A percentile compares a stretch with the other conserved stretches of the same genome.
Conservation (phyloP, 37 sponge, comb jelly and placozoan species). For the Sycon ciliatum region DNA sequence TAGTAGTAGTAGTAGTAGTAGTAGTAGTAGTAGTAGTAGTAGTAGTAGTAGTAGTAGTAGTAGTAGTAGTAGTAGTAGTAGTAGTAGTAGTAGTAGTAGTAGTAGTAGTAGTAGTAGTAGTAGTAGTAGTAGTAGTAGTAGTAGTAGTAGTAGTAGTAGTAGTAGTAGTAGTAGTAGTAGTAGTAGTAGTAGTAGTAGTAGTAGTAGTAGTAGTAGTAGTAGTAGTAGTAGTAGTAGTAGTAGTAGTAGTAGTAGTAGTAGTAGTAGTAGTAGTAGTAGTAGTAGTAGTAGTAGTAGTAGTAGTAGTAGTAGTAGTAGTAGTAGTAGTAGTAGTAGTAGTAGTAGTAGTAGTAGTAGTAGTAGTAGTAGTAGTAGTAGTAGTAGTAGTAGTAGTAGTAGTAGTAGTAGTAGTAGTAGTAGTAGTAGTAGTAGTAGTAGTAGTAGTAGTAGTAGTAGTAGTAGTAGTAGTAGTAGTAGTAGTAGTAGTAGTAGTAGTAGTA, state of each 20-base stretch:
- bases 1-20: constrained; percentile 6
- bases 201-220: constrained; percentile 8
- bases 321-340: constrained; percentile 8
- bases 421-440: constrained; percentile 6
- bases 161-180: constrained; percentile 8
- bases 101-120: constrained; percentile 8
- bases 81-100: constrained; percentile 8
- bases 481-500: constrained; percentile 6
- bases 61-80: constrained; percentile 6
- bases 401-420: constrained; percentile 8
- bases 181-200: constrained; percentile 6
- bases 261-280: constrained; percentile 8
- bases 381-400: constrained; percentile 8
- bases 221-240: constrained; percentile 8
- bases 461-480: constrained; percentile 8
- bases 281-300: constrained; percentile 8
- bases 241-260: constrained; percentile 6
- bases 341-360: constrained; percentile 8
- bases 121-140: constrained; percentile 6
- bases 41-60: constrained; percentile 8
- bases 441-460: constrained; percentile 8
- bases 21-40: constrained; percentile 8
- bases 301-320: constrained; percentile 6
- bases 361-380: constrained; percentile 6
- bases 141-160: constrained; percentile 8